Conservation (phyloP, 2,113 vertebrate genomes). For the Macaca nemestrina region DNA sequence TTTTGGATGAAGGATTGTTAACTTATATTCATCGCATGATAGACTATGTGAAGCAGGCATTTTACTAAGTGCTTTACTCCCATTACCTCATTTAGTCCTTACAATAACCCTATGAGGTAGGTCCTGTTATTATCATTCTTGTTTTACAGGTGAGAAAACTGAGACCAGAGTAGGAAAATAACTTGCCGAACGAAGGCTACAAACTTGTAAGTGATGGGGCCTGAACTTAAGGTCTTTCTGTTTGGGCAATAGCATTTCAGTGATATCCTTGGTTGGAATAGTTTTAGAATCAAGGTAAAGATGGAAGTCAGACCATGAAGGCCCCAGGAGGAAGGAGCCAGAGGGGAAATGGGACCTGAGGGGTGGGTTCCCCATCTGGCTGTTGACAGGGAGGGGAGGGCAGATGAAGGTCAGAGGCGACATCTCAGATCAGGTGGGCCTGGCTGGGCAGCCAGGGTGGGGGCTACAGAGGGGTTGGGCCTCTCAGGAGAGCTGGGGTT, state of each 20-base stretch:
- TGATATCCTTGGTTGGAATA: background rate
- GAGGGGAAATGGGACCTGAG: background rate
- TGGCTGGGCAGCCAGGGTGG: background rate
- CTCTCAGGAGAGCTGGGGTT: background rate
- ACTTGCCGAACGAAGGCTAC: background rate
- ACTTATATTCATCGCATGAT: background rate
- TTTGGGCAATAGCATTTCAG: background rate
- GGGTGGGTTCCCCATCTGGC: background rate
- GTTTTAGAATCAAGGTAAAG: constrained; percentile 8
- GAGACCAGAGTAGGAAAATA: background rate
- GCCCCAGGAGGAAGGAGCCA: background rate
- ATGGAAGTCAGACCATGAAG: background rate
- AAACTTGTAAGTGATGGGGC: background rate
- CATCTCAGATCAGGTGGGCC: background rate
- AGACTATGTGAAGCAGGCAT: background rate
- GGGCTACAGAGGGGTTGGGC: background rate
- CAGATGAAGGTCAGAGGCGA: background rate
- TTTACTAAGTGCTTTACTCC: background rate
- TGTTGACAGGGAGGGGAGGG: background rate
- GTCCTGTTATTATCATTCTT: background rate
- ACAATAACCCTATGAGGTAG: background rate
- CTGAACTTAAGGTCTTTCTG: background rate
- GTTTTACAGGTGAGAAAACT: constrained; percentile 2
- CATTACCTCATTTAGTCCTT: background rate
- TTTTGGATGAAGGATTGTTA: background rate